Base-by-base conservation (phyloP, 1,140 invertebrate genomes). In the Plodia interpunctella region DNA sequence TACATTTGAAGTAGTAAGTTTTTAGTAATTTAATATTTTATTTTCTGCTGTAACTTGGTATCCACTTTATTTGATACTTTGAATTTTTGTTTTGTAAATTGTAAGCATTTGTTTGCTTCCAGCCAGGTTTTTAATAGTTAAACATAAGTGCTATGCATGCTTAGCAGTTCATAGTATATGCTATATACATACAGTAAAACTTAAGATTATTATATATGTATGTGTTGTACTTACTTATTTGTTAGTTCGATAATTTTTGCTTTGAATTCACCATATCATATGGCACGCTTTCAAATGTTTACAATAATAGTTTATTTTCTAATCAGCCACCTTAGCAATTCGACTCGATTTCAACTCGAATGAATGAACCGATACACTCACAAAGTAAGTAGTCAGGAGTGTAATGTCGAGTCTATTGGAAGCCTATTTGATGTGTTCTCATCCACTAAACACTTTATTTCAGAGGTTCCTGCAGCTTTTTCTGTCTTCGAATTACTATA, bases 251-350 rank as follows among this genome's bases (percentile, higher is more conserved):
- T 75, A 77, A 76, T 78, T 63, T 74, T 72, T 59, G 77, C 78
- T 87, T 87, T 50, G 71, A 74, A 70, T 79, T 80, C 78, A 79
- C 82, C 69, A 78, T 68, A 75, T 84, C 72, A 75, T 74, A 76
- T 73, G 86, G 83, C 86, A 87, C 83, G 83, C 86, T 85, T 88
- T 80, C 83, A 88, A 89, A 89, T 89, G 86, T 89, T 89, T 89
- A 89, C 84, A 89, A 87, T 87, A 65, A 72, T 32, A n/a, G n/a
- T 32, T 57, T 28, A 62, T 32, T 66, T 56, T 78, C 60, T 83
- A 78, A 78, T 78, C 35, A 38, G 35, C 38, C 10, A 44, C 38
- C 38, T 44, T 44, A 15, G 13, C 38, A 44, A 15, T 15, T 10
- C 13, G 38, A 10, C 38, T 2, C 13, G 4, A 10, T 35, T n/a